Conservation (phyloP, 2,888 invertebrate genomes). For the Eremobia ochroleuca region DNA sequence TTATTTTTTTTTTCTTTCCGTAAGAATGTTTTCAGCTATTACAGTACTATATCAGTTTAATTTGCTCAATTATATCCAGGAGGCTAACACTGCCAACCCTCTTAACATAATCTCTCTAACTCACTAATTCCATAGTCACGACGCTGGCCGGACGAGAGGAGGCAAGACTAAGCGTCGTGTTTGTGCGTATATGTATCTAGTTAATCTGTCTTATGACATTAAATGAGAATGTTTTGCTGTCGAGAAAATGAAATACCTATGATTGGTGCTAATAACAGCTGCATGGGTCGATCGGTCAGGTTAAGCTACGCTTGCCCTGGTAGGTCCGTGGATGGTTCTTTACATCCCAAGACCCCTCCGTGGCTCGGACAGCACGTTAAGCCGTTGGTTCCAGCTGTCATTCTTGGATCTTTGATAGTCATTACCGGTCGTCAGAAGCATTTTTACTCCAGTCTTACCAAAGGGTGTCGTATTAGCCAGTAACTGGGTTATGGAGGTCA, state of each 20-base stretch:
- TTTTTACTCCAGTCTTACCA: background rate
- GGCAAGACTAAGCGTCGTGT: background rate
- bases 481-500: background rate
- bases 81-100: slow-evolving; percentile 19
- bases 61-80: background rate
- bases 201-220: background rate
- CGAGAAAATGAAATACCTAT: no score
- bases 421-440: no score
- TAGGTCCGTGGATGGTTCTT: background rate
- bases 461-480: background rate
- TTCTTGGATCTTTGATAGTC: background rate
- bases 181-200: background rate
- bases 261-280: background rate
- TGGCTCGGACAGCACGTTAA: no score
- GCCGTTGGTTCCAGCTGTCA: background rate
- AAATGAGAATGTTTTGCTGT: background rate
- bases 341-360: background rate
- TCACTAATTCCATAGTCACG: slow-evolving; percentile 11
- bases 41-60: background rate
- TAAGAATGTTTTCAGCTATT: background rate
- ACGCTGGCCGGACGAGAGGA: background rate
- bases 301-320: background rate
- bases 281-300: background rate
- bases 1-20: background rate
- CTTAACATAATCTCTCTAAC: slow-evolving; percentile 29